Percentiles rank a stretch among this genome's conserved stretches.
Evolutionary conservation across 2,113 vertebrate species (phyloP).

Genomic region (Helogale parvula): DNA sequence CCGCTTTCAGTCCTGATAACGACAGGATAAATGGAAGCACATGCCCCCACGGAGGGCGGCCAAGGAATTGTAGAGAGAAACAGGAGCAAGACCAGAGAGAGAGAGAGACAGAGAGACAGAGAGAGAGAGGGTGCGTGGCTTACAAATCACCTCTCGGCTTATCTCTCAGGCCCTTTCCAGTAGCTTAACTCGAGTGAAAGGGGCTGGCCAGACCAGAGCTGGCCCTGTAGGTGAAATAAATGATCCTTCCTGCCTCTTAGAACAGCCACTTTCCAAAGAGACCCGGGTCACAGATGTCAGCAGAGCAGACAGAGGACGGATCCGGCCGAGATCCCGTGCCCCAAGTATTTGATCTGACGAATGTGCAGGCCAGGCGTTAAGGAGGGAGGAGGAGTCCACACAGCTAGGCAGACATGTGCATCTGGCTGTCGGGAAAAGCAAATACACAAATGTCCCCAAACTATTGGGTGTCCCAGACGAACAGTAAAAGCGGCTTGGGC

Average conservation of each 20-base stretch:
- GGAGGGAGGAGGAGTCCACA: neutral
- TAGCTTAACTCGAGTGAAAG: slow-evolving; percentile 8
- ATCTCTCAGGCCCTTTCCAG: slow-evolving; percentile 13
- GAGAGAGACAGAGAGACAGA: too few relatives aligned
- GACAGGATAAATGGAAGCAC: slow-evolving; percentile 77
- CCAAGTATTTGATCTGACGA: neutral
- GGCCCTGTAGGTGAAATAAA: neutral
- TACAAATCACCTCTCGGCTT: neutral
- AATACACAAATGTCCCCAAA: neutral
- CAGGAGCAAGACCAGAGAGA: neutral
- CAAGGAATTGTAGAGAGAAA: slow-evolving; percentile 46
- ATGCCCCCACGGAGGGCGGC: slow-evolving; percentile 25
- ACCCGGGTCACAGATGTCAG: neutral
- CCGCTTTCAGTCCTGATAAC: slow-evolving; percentile 58
- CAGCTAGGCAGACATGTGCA: neutral
- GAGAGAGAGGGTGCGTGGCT: neutral
- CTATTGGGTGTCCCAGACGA: neutral
- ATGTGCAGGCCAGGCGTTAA: neutral
- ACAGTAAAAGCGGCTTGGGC: neutral
- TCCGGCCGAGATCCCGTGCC: neutral
- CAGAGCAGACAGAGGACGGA: neutral
- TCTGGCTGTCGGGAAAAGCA: neutral
- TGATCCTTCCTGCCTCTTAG: slow-evolving; percentile 1
- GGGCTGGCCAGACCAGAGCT: neutral
- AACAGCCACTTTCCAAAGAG: neutral